These are phyloP conservation scores for Erebia ligea DNA, from an alignment of 2,888 invertebrate genomes.

Conservation along the genomic window DNA sequence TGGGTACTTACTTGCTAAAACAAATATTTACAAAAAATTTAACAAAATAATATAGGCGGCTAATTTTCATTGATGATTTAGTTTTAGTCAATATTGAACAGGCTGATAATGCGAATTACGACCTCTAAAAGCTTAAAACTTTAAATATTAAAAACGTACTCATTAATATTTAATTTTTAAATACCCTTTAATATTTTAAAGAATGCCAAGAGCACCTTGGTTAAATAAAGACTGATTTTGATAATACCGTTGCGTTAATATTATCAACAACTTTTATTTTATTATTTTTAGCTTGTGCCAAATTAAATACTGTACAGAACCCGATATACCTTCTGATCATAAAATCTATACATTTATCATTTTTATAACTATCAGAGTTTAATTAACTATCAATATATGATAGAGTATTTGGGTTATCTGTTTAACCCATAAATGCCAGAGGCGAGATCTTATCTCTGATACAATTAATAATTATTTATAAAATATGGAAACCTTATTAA, in stretches of 20 bases:
- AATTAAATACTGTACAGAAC: no score
- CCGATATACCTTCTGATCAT: no score
- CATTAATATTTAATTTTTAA: neutral
- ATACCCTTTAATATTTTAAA: neutral
- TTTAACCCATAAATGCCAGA: no score
- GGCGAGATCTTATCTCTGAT: no score
- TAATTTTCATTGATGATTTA: slow-evolving; percentile 8
- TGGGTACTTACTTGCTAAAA: neutral
- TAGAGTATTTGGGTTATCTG: no score
- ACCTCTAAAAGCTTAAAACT: slow-evolving; percentile 11
- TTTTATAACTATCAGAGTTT: no score
- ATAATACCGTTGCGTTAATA: neutral
- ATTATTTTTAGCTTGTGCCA: no score
- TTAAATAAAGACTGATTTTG: neutral
- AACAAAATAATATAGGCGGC: slow-evolving; percentile 9
- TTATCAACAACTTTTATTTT: neutral
- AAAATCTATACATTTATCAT: no score
- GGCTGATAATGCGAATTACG: neutral
- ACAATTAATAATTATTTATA: no score
- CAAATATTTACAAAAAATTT: neutral
- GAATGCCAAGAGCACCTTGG: neutral
- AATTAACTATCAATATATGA: no score
- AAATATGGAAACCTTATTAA: no score
- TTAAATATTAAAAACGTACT: slow-evolving; percentile 4
- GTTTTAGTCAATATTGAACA: slow-evolving; percentile 12